Base-by-base conservation (phyloP, 1,140 invertebrate species). In the Rhyzopertha dominica region DNA sequence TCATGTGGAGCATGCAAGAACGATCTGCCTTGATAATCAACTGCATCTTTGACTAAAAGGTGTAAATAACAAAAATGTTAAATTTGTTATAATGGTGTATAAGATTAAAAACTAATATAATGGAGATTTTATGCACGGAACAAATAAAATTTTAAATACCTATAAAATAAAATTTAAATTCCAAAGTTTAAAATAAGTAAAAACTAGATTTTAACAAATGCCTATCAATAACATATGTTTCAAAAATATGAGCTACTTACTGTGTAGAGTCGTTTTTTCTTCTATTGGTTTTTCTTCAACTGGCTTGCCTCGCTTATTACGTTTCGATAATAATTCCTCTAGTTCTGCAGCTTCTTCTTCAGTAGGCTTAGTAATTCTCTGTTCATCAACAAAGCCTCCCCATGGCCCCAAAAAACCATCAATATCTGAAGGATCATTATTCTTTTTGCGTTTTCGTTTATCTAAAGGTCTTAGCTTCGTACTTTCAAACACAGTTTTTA, bases 381-480 rank as follows among this genome's bases (percentile, higher is more conserved):
- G 76, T 73, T 99, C 95, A 72, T 97, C 91, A 10, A 83, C 76
- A 74, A 81, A 99, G 41, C 87, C 86, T 41, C 90, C 95, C 97
- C 97, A 99, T 0, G 96, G 97, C 1, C 97, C 96, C 2, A 95
- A 70, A 67, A 95, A 98, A 5, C 94, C 95, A 44, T 90, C 90
- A 45, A 99, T 80, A 74, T 99, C 96, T 20, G 78, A 72, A 0
- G 96, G 82, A 69, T 98, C 80, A 56, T 87, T 80, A 74, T 99
- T 99, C 66, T 82, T 87, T 29, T 84, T 78, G 56, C 93, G 74
- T 72, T 98, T 98, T 62, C 95, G 79, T 63, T 56, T 56, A 59
- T 93, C 85, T 3, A 84, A 70, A 29, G 79, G 78, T 62, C 80
- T 71, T 54, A 81, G 75, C 30, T 80, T 81, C 14, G 82, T 82